These are phyloP conservation scores for Cancer borealis DNA, from an alignment of 2,888 invertebrate genomes.

Conservation along the genomic window DNA sequence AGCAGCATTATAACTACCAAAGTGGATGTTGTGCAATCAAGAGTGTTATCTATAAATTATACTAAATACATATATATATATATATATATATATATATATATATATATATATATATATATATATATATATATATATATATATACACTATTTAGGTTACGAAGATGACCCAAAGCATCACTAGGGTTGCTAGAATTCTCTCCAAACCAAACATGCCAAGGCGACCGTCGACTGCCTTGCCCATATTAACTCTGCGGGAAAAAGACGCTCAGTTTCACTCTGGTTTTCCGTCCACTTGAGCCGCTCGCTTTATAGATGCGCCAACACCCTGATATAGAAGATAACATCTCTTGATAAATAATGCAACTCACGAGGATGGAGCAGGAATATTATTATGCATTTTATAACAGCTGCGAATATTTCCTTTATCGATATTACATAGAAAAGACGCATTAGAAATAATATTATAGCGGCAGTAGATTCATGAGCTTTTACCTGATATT, in stretches of 20 bases:
- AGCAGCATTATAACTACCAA: no score
- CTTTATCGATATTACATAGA: background rate
- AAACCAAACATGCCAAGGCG: background rate
- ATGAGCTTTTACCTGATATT: conserved; percentile 22
- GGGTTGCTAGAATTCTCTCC: background rate
- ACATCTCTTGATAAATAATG: background rate
- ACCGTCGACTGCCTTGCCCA: background rate
- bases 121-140: conserved; percentile 64
- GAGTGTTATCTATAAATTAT: no score
- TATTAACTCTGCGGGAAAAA: background rate
- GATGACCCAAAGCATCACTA: background rate
- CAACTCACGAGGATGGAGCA: background rate
- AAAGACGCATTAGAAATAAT: background rate
- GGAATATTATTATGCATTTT: background rate
- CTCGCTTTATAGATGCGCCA: background rate
- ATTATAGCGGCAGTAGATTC: background rate
- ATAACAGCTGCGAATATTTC: background rate
- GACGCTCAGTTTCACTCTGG: background rate
- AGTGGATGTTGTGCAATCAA: no score
- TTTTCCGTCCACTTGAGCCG: background rate
- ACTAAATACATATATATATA: background rate
- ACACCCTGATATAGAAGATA: background rate
- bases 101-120: conserved; percentile 65
- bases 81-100: conserved; percentile 59
- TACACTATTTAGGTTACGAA: background rate